Conservation (phyloP, 2,113 vertebrate species). For the Carassius auratus region DNA sequence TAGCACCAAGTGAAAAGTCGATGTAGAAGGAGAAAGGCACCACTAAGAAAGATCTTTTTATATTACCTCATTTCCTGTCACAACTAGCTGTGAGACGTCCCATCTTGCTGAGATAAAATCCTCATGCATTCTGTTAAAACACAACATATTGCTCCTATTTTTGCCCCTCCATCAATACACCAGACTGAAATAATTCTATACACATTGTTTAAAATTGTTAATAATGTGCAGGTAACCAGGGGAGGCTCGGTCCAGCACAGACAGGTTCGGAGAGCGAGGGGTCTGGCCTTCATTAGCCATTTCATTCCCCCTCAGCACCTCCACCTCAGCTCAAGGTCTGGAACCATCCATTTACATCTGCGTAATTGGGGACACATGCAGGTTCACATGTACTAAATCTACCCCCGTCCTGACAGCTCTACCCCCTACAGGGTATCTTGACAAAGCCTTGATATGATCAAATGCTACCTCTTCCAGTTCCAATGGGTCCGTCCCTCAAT, state of each 20-base stretch:
- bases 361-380: slow-evolving; percentile 78
- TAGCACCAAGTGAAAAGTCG: not conserved
- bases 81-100: slow-evolving; percentile 49
- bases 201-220: slow-evolving; percentile 47
- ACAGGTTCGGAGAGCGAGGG: slow-evolving; percentile 11
- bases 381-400: slow-evolving; percentile 57
- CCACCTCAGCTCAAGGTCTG: slow-evolving; percentile 62
- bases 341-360: slow-evolving; percentile 65
- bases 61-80: slow-evolving; percentile 71
- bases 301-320: slow-evolving; percentile 62
- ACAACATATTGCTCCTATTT: slow-evolving; percentile 53
- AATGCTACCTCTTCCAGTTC: slow-evolving; percentile 60
- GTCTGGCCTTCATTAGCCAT: slow-evolving; percentile 73
- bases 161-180: slow-evolving; percentile 46
- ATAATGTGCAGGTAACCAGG: slow-evolving; percentile 50
- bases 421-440: slow-evolving; percentile 51
- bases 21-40: not conserved
- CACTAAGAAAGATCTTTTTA: slow-evolving; percentile 56
- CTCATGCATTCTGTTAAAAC: slow-evolving; percentile 41
- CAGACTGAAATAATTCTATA: slow-evolving; percentile 49
- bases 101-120: slow-evolving; percentile 62
- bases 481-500: slow-evolving; percentile 61
- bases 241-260: slow-evolving; percentile 28
- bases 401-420: slow-evolving; percentile 30
- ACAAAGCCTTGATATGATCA: slow-evolving; percentile 63